These are phyloP conservation scores for Acanthochromis polyacanthus DNA, from an alignment of 2,113 vertebrate species.

Conservation along the genomic window DNA sequence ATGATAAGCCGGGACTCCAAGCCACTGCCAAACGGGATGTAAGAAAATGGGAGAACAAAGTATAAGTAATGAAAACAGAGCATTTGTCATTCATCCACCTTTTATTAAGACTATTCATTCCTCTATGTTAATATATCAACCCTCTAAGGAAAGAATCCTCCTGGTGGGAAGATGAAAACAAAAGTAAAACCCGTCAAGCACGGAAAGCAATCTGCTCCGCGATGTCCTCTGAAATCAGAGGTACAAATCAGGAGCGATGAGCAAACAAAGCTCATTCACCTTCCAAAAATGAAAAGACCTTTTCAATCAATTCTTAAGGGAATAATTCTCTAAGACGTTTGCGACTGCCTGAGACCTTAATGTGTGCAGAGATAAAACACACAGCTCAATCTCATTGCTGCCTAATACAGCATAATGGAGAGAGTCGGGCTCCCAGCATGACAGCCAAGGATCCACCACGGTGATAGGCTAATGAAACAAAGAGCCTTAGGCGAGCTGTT, in stretches of 20 bases:
- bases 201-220: conserved; percentile 48
- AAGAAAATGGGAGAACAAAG: conserved; percentile 29
- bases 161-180: conserved; percentile 49
- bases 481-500: conserved; percentile 66
- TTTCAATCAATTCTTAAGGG: conserved; percentile 48
- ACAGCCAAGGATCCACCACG: conserved; percentile 61
- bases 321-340: conserved; percentile 52
- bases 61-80: conserved; percentile 44
- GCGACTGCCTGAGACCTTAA: conserved; percentile 47
- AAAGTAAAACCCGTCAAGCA: conserved; percentile 43
- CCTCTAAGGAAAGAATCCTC: conserved; percentile 34
- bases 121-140: conserved; percentile 30
- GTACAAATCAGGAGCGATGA: conserved; percentile 31
- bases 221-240: conserved; percentile 41
- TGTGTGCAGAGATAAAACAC: conserved; percentile 56
- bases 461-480: conserved; percentile 75
- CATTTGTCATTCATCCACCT: conserved; percentile 41
- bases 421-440: conserved; percentile 60
- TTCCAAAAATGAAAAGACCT: conserved; percentile 49
- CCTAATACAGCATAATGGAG: conserved; percentile 68
- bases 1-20: conserved; percentile 49
- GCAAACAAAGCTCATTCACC: conserved; percentile 47
- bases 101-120: conserved; percentile 35
- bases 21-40: conserved; percentile 31
- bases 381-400: conserved; percentile 53